Base-by-base conservation (phyloP, 2,888 invertebrate species). In the Zeuzera pyrina region DNA sequence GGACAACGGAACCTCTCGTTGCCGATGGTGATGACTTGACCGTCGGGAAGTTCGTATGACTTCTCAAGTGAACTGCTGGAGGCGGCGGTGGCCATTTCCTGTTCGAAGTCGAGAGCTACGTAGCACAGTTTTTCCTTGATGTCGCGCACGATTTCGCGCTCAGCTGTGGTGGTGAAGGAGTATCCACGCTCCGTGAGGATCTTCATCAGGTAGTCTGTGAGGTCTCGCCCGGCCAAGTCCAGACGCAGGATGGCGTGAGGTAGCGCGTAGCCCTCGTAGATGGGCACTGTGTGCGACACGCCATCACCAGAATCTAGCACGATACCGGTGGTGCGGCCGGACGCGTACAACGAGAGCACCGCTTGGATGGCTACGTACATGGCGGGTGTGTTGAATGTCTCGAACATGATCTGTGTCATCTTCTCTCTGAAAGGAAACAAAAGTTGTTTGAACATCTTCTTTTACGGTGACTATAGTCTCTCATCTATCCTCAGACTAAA, bases 321-420 rank as follows among this genome's bases (percentile, higher is more conserved):
- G 74, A 95, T 95, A 88, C 95, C 95, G 70, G 95, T 95, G 81
- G 95, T 95, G 89, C 95, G 93, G 86, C 95, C 95, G 66, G 95
- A 95, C 47, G 95, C 95, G 81, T 95, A 95, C 73, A 95, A 85
- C 29, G 94, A 94, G 42, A 95, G 88, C 50, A 95, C 95, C 56
- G 94, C 95, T 84, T 95, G 94, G 84, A 95, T 95, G 66, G 94
- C 94, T 47, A 95, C 94, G 79, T 95, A 95, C 93, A 94, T 94
- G 61, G 94, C 94, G 43, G 95, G 94, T 31, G 93, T 92, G 86
- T 93, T 93, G 88, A 94, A 94, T 31, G 93, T 93, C 78, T 94
- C 94, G 72, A 94, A 93, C 94, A 94, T 93, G 72, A 94, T 94
- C 83, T 93, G 93, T 34, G 93, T 93, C 93, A 93, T 93, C 87